Base-by-base conservation (phyloP, 2,888 invertebrate genomes). In the Aradus depressus region DNA sequence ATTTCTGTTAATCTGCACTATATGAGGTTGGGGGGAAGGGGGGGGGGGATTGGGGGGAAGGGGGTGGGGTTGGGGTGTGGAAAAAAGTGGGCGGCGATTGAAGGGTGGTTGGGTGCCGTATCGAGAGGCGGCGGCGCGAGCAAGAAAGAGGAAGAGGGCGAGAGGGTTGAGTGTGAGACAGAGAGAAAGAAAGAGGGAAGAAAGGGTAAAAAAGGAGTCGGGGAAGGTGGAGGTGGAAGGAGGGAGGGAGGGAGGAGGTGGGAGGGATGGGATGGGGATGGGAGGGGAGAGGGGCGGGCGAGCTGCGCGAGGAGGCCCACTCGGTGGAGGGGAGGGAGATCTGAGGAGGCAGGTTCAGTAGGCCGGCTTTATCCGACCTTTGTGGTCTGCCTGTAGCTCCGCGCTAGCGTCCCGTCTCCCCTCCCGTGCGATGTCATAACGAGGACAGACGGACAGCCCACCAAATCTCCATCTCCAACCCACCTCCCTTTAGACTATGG, bases 401-500 rank as follows among this genome's bases (percentile, higher is more conserved):
- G 37, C 44, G 18, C 38, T 16, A 21, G 39, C 45, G 38, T 31
- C 37, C 31, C 34, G 38, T 28, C 41, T 39, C 4, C 19, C 44
- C 6, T 25, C 41, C 35, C 44, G 21, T 23, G 12, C n/a, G 18
- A 5, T 16, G 5, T 10, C 12, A 37, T 16, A 28, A 10, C 4
- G 35, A 4, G 4, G 4, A 4, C 4, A 6, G 4, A 14, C 4
- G 4, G 12, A 34, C 4, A 12, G n/a, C 5, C 18, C 44, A 26
- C 44, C 23, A 37, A 26, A 28, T 47, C 47, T 16, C 44, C 32
- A 23, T 14, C 32, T 22, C 31, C 22, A 8, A 21, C 12, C 22
- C 44, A 53, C 47, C 43, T 47, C 26, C 8, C 23, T n/a, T 16
- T n/a, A 35, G 42, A 44, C 55, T 48, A 85, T 87, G 80, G 88